Conservation (phyloP, 2,113 vertebrate genomes). For the Regulus satrapa region DNA sequence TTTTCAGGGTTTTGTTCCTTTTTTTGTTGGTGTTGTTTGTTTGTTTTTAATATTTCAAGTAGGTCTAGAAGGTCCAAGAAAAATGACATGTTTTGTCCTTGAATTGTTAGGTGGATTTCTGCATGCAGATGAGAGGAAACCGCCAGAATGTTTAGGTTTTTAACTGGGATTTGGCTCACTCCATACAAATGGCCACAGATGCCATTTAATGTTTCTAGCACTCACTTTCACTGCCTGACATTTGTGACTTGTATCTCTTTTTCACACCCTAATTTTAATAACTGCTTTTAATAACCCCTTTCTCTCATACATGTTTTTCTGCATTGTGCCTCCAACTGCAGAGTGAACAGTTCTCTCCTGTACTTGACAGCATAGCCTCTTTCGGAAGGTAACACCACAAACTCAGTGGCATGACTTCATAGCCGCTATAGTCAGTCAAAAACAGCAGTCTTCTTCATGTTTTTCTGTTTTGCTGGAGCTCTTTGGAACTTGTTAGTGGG, state of each 20-base stretch:
- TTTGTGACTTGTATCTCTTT: background rate
- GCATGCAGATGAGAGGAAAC: background rate
- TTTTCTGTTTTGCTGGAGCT: background rate
- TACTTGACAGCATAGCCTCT: background rate
- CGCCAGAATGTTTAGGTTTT: background rate
- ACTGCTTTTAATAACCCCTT: background rate
- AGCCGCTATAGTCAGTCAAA: background rate
- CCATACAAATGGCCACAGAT: background rate
- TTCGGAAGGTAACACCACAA: background rate
- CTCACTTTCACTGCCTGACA: background rate
- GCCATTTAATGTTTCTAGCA: background rate
- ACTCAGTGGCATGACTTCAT: background rate
- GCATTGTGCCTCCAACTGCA: background rate
- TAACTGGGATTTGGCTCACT: background rate
- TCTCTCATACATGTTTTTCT: accelerated
- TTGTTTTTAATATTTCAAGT: background rate
- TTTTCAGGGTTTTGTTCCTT: background rate
- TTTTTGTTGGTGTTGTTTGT: background rate
- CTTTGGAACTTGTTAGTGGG: slow-evolving; percentile 5
- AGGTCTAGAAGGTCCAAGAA: background rate
- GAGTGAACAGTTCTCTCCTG: background rate
- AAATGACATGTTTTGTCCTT: background rate
- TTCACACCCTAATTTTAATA: background rate
- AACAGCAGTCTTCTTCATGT: background rate
- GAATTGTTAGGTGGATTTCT: background rate